Evolutionary conservation across 1,140 invertebrate species (phyloP), one percentile per base, ranked within the genome.

Genomic region (Neuroterus valhalla): DNA sequence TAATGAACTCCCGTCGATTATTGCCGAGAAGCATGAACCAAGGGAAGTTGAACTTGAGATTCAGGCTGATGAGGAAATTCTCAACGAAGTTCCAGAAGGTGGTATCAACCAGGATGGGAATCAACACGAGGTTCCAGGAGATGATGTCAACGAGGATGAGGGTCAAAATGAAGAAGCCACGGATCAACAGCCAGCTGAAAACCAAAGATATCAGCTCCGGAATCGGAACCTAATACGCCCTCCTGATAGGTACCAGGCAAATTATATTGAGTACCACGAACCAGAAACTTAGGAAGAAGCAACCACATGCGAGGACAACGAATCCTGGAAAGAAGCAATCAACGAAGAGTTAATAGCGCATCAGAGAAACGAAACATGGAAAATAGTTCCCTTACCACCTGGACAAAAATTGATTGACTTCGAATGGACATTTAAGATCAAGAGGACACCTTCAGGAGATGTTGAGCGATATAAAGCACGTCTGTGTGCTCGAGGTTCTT

Each of bases 401-500:
- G 48, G 85, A 6, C 79, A 67, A 10, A 85, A 82, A 70, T 12
- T 78, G 8, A 83, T 88, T 11, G 73, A 75, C 17, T 85, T 80
- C 31, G 85, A 80, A 74, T 87, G 86, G 84, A 80, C 88, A 0
- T 89, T 87, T 45, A 79, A 83, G 15, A 76, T 85, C 10, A 87
- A 87, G 69, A 72, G 70, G 62, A 52, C 81, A 66, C 55, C 81
- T 75, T 79, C 79, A 70, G 46, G 79, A 12, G 23, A 70, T 4
- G 70, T 82, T 4, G 79, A 73, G n/a, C 76, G 68, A 55, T 87
- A 81, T 23, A 87, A 89, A 71, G 90, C 90, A 2, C 78, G 87
- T 66, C 79, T 90, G 44, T 85, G 91, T 1, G 84, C 86, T 12
- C 82, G 86, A 79, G 80, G 84, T 66, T 68, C 82, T 70, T 50